phyloP scores from a whole-genome alignment of 2,888 invertebrate genomes.

The Diploptera punctata region DNA sequence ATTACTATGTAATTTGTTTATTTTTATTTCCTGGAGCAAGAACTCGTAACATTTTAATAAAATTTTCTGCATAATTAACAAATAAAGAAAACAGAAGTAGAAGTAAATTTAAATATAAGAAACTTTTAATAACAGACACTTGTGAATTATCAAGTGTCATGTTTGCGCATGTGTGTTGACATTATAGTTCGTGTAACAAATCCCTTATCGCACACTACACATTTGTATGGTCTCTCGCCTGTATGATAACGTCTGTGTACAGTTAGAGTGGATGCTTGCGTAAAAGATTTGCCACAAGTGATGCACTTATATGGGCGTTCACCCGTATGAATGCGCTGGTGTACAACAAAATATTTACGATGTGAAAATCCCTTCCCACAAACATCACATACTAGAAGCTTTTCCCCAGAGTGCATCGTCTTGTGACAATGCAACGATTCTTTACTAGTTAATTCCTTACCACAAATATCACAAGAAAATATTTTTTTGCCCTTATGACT shows the following conservation, averaged over 20 bases:
- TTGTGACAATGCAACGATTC: neutral
- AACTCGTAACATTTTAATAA: too few species aligned
- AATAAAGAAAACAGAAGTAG: too few species aligned
- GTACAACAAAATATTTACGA: constrained; percentile 9
- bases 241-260: constrained; percentile 15
- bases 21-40: too few species aligned
- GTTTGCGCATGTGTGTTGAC: neutral
- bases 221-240: neutral
- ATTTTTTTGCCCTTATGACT: constrained; percentile 6
- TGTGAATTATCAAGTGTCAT: neutral
- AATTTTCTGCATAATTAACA: too few species aligned
- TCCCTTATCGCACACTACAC: neutral
- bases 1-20: too few species aligned
- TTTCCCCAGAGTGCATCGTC: constrained; percentile 13
- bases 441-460: constrained; percentile 10
- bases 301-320: constrained; percentile 13
- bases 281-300: neutral
- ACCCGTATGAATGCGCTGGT: neutral
- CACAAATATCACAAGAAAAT: neutral
- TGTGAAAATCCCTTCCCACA: constrained; percentile 14
- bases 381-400: constrained; percentile 4
- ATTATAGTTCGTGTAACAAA: constrained; percentile 4
- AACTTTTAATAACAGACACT: too few species aligned
- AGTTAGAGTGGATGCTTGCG: constrained; percentile 1
- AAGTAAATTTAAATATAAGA: too few species aligned